Evolutionary conservation across 2,888 invertebrate species (phyloP).

Genomic region (Eledone cirrhosa): DNA sequence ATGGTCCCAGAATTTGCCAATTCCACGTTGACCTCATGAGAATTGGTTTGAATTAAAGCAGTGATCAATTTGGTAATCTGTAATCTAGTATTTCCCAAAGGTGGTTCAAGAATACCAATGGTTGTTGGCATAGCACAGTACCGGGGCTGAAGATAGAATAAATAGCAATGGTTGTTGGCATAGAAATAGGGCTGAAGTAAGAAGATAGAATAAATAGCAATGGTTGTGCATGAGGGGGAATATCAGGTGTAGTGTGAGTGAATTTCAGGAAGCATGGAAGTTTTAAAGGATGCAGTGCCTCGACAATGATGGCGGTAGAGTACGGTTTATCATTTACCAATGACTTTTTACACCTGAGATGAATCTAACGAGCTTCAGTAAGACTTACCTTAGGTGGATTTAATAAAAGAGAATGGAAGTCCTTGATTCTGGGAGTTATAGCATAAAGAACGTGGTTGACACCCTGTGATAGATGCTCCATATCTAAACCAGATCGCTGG

Average conservation of each 20-base stretch:
- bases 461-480: slow-evolving; percentile 72
- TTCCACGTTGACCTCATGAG: slow-evolving; percentile 77
- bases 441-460: slow-evolving; percentile 74
- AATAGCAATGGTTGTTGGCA: not conserved
- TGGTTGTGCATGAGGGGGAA: no score
- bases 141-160: slow-evolving; percentile 60
- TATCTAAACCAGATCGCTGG: slow-evolving; percentile 63
- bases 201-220: no score
- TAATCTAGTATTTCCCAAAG: slow-evolving; percentile 82
- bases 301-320: no score
- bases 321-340: no score
- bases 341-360: no score
- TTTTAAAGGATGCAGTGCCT: no score
- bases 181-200: no score
- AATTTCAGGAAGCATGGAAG: no score
- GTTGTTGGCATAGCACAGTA: slow-evolving; percentile 75
- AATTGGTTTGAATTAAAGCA: slow-evolving; percentile 77
- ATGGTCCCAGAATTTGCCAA: slow-evolving; percentile 72
- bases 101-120: slow-evolving; percentile 77
- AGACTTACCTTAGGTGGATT: slow-evolving; percentile 76
- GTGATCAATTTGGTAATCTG: slow-evolving; percentile 83
- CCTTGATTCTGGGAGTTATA: slow-evolving; percentile 75
- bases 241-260: no score
- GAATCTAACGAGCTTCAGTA: not conserved
- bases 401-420: slow-evolving; percentile 76